Conservation (phyloP, 1,140 invertebrate genomes). For the Agrypnia vestita region DNA sequence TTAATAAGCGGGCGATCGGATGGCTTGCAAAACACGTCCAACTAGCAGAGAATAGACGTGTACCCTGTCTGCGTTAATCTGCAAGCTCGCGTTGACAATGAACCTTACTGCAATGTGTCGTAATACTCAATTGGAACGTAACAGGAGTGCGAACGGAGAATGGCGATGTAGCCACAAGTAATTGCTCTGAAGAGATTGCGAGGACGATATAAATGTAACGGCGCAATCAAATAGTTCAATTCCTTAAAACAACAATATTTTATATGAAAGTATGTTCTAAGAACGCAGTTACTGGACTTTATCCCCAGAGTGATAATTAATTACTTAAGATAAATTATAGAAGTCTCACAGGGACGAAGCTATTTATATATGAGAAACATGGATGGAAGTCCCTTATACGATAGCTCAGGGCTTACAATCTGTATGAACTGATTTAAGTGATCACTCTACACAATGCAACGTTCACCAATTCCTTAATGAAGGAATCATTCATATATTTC, state of each 20-base stretch:
- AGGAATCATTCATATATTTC: no score
- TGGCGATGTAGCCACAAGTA: slow-evolving; percentile 42
- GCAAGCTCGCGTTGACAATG: neutral
- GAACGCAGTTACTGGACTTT: no score
- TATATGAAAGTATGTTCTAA: no score
- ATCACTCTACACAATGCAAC: no score
- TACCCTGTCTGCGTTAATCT: neutral
- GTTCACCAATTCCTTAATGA: no score
- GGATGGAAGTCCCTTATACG: no score
- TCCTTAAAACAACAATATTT: neutral
- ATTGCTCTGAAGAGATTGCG: slow-evolving; percentile 41
- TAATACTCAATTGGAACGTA: neutral
- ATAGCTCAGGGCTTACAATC: no score
- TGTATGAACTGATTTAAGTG: no score
- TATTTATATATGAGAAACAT: no score
- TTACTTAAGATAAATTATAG: no score
- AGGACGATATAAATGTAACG: slow-evolving; percentile 18
- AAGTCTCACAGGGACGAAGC: no score
- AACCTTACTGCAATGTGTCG: neutral
- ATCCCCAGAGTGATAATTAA: no score
- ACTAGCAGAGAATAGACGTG: neutral
- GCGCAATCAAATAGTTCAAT: slow-evolving; percentile 10
- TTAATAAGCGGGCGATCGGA: slow-evolving; percentile 6
- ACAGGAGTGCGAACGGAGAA: slow-evolving; percentile 1
- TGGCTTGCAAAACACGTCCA: slow-evolving; percentile 17